Evolutionary conservation across 1,140 invertebrate genomes (phyloP).

Genomic region (Papilio polytes): DNA sequence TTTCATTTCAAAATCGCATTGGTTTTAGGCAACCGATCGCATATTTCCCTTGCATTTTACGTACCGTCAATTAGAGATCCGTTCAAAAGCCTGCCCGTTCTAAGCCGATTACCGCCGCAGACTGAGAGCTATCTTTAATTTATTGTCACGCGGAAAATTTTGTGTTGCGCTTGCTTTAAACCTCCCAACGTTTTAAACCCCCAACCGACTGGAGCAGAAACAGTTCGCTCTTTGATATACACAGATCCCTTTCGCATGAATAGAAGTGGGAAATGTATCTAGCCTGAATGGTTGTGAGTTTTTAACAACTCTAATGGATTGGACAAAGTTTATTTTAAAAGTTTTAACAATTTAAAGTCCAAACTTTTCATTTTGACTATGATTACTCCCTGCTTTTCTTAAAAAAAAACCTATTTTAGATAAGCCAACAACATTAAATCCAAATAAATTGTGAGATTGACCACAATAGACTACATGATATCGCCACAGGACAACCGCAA

Average conservation of each 20-base stretch:
- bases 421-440: background rate
- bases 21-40: background rate
- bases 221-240: conserved; percentile 33
- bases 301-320: conserved; percentile 11
- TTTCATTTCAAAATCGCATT: background rate
- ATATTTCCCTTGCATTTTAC: background rate
- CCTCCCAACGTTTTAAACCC: background rate
- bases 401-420: too few relatives aligned
- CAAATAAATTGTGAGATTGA: conserved; percentile 1
- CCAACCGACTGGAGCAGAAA: conserved; percentile 17
- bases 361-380: too few relatives aligned
- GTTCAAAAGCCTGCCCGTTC: conserved; percentile 46
- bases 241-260: conserved; percentile 2
- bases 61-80: conserved; percentile 33
- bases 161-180: conserved; percentile 37
- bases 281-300: background rate
- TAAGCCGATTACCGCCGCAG: conserved; percentile 53
- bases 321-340: conserved; percentile 1
- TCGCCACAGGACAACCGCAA: conserved; percentile 42
- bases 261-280: background rate
- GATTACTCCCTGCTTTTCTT: too few relatives aligned
- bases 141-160: conserved; percentile 50
- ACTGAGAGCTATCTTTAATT: conserved; percentile 50
- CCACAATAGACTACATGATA: conserved; percentile 38
- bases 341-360: background rate